Evolutionary conservation across 2,888 invertebrate species (phyloP).

Genomic region (Cordilura impudica): DNA sequence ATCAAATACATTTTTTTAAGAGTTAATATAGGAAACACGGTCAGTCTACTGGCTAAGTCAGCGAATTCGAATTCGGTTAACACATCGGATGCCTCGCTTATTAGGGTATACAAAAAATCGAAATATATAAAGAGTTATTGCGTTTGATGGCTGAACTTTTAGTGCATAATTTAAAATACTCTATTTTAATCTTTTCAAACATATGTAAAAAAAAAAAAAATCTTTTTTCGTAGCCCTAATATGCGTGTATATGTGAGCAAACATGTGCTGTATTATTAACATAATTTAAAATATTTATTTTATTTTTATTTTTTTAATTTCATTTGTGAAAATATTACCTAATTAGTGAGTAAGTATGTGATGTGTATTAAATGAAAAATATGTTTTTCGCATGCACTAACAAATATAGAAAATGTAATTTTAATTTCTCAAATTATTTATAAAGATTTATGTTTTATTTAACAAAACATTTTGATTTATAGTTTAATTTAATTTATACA

Average conservation of each 20-base stretch:
- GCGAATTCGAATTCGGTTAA: too few species aligned
- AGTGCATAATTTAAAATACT: too few species aligned
- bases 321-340: constrained; percentile 23
- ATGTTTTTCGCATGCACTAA: not conserved
- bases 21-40: too few species aligned
- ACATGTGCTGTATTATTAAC: constrained; percentile 12
- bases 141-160: too few species aligned
- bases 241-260: not conserved
- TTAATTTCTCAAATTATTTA: constrained; percentile 26
- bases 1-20: too few species aligned
- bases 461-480: constrained; percentile 8
- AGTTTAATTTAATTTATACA: constrained; percentile 31
- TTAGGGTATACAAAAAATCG: too few species aligned
- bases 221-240: too few species aligned
- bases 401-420: not conserved
- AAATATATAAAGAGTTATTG: too few species aligned
- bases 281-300: constrained; percentile 47
- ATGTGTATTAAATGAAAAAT: not conserved
- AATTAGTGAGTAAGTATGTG: constrained; percentile 10
- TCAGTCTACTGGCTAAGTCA: too few species aligned
- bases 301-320: constrained; percentile 23
- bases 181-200: too few species aligned
- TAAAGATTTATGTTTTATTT: constrained; percentile 27
- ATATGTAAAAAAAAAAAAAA: too few species aligned
- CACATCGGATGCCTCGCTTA: too few species aligned